Conservation (phyloP, 2,888 invertebrate species). For the Corythucha ciliata region DNA sequence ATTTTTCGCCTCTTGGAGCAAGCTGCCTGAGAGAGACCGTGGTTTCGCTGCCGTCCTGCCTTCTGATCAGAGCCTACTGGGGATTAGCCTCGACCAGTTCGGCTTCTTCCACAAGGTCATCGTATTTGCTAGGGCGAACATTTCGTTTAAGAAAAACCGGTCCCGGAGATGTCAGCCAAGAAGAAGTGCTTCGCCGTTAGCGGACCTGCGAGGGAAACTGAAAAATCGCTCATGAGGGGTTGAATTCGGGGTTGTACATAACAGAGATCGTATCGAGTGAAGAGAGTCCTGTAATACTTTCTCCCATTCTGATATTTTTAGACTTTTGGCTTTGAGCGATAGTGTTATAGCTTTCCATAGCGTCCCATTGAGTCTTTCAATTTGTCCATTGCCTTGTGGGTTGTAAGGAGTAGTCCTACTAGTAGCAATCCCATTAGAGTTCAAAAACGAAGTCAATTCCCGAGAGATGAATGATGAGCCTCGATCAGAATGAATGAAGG, state of each 20-base stretch:
- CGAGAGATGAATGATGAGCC: constrained; percentile 28
- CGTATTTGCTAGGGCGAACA: constrained; percentile 25
- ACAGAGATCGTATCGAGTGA: constrained; percentile 30
- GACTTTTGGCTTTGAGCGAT: constrained; percentile 5
- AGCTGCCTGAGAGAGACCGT: constrained; percentile 28
- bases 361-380: constrained; percentile 17
- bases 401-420: constrained; percentile 17
- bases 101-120: constrained; percentile 31
- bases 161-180: constrained; percentile 10
- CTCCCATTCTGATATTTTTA: constrained; percentile 20
- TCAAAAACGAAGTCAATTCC: constrained; percentile 26
- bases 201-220: constrained; percentile 7
- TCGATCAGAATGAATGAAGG: constrained; percentile 31
- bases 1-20: constrained; percentile 25
- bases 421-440: constrained; percentile 18
- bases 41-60: constrained; percentile 25
- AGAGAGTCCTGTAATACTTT: constrained; percentile 24
- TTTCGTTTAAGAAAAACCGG: constrained; percentile 15
- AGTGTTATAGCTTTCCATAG: constrained; percentile 20
- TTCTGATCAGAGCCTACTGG: constrained; percentile 8
- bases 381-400: constrained; percentile 23
- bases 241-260: constrained; percentile 29
- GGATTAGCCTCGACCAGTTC: constrained; percentile 28
- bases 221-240: constrained; percentile 31
- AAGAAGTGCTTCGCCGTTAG: not conserved